A percentile compares a stretch with the other conserved stretches of the same genome.
phyloP scores from a whole-genome alignment of 2,888 invertebrate genomes.

The Meganola albula region DNA sequence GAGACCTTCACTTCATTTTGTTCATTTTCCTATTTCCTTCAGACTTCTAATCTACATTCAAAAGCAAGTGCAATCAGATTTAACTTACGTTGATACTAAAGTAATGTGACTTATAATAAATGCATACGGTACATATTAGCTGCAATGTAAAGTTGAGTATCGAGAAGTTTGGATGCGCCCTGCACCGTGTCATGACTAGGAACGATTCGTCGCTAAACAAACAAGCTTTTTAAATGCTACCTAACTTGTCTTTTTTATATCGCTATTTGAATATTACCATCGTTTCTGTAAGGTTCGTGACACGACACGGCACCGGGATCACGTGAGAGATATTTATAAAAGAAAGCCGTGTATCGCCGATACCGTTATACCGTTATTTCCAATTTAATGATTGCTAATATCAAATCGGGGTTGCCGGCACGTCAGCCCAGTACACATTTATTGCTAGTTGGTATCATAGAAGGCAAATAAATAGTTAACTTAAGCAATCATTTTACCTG shows the following conservation, averaged over 20 bases:
- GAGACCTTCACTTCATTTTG: too few relatives aligned
- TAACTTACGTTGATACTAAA: too few relatives aligned
- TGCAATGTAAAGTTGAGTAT: constrained; percentile 36
- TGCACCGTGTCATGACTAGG: constrained; percentile 68
- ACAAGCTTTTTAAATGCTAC: constrained; percentile 78
- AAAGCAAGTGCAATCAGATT: constrained; percentile 28
- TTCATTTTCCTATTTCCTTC: constrained; percentile 37
- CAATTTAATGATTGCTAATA: constrained; percentile 78
- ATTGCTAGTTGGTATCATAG: constrained; percentile 42
- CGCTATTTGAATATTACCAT: constrained; percentile 76
- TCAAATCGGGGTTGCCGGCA: constrained; percentile 63
- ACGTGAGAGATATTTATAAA: constrained; percentile 77
- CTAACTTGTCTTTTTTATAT: constrained; percentile 78
- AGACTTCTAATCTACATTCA: constrained; percentile 41
- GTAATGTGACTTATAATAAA: too few relatives aligned
- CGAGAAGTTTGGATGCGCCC: constrained; percentile 48
- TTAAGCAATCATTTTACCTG: too few relatives aligned
- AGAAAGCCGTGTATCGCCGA: constrained; percentile 73
- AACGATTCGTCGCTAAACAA: constrained; percentile 74
- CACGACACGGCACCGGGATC: constrained; percentile 73
- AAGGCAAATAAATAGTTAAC: constrained; percentile 34
- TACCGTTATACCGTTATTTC: constrained; percentile 74
- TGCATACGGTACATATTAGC: too few relatives aligned
- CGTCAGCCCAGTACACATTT: constrained; percentile 57
- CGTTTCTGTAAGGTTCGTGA: constrained; percentile 71